These are phyloP conservation scores for Pseudorhombus dupliciocellatus DNA, from an alignment of 2,113 vertebrate genomes.

Conservation along the genomic window DNA sequence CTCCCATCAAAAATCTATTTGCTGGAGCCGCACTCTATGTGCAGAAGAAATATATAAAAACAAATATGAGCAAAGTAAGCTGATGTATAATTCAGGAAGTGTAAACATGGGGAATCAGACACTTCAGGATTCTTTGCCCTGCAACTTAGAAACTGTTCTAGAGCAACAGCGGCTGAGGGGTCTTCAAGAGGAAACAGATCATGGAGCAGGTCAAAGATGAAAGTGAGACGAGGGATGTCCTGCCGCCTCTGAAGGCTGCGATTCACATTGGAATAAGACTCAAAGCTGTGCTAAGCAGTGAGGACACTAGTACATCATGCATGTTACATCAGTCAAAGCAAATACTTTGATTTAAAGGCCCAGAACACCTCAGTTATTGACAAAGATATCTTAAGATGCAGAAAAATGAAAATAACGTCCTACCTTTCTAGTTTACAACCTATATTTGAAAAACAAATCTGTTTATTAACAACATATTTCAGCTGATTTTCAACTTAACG, in stretches of 20 bases:
- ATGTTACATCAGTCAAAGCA: too few species aligned
- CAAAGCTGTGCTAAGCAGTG: too few species aligned
- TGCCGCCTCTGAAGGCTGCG: neutral
- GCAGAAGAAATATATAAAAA: neutral
- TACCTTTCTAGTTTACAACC: too few species aligned
- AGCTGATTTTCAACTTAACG: neutral
- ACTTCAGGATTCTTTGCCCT: neutral
- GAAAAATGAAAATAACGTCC: too few species aligned
- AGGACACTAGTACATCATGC: too few species aligned
- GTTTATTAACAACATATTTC: neutral
- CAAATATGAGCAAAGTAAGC: neutral
- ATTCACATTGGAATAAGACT: neutral
- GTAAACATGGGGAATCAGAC: neutral
- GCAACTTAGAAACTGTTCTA: neutral
- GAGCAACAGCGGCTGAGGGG: neutral
- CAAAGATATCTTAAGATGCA: neutral
- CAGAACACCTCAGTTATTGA: neutral
- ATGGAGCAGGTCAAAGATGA: neutral
- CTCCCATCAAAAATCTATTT: neutral
- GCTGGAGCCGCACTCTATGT: neutral
- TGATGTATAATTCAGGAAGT: constrained; percentile 2
- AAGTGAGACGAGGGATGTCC: constrained; percentile 1
- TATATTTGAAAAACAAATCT: too few species aligned
- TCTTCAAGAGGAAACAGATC: constrained; percentile 11
- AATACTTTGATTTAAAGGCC: neutral